Evolutionary conservation across 2,113 vertebrate species (phyloP), one percentile per base, ranked within the genome.

Genomic region (Drymodes brunneopygia): DNA sequence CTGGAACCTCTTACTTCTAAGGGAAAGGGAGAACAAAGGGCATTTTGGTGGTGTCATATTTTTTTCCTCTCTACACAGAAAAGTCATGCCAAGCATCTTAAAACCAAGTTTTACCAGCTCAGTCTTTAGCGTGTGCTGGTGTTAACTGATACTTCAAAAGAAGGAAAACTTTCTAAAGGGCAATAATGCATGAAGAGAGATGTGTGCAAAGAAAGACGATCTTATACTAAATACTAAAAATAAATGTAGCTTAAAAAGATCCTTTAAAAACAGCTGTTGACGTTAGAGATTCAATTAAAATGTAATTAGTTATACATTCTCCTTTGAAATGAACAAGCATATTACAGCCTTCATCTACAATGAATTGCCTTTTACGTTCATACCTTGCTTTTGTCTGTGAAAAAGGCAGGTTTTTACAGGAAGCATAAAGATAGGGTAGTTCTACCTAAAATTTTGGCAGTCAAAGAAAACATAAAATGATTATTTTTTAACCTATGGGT

Each of bases 261-360:
- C 74, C 66, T 92, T 93, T 93, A 77, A 92, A 90, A 95, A 95
- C 89, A 96, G 91, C 91, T 88, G 92, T 92, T 84, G 88, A 92
- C 29, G n/a, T 95, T 95, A 83, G 80, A 92, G 79, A 95, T 94
- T 95, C 94, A 96, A 94, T 97, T 90, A 95, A 95, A 96, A 94
- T 9, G 13, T 97, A 97, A 97, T 97, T 97, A 97, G 97, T 95
- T 97, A 90, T 92, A 93, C 79, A 61, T 83, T 78, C 69, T 88
- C 79, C 90, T 94, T 90, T 84, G 92, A 95, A 97, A 95, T 57
- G 94, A 96, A 91, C 77, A 75, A 92, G 90, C 73, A 42, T 85
- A 79, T 69, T 90, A 89, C 66, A 75, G 86, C 45, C 74, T 95
- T 86, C 92, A 78, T 82, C 90, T 78, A 54, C 69, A 88, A 64